Conservation (phyloP, 2,888 invertebrate species). For the Drosophila suboccidentalis region DNA sequence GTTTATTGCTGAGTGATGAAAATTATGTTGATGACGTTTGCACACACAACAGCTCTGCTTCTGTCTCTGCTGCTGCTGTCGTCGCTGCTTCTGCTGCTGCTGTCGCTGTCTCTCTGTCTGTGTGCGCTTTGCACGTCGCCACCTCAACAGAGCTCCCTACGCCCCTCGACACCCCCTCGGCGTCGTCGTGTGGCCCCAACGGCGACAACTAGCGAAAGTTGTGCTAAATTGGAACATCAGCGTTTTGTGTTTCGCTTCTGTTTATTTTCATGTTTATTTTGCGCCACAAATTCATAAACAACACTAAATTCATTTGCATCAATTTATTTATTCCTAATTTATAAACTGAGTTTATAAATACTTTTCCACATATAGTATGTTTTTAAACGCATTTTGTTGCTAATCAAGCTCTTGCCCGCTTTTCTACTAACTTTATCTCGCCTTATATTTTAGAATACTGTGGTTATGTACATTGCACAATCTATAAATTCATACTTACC, state of each 20-base stretch:
- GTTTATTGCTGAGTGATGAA: slow-evolving; percentile 78
- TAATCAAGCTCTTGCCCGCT: neutral
- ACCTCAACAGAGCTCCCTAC: slow-evolving; percentile 36
- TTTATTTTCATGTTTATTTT: slow-evolving; percentile 69
- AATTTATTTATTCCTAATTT: slow-evolving; percentile 51
- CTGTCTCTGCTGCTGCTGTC: slow-evolving; percentile 19
- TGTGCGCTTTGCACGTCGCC: slow-evolving; percentile 57
- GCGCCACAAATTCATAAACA: slow-evolving; percentile 54
- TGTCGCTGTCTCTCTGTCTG: slow-evolving; percentile 40
- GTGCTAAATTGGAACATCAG: slow-evolving; percentile 81
- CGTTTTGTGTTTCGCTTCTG: slow-evolving; percentile 61
- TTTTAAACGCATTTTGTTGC: neutral
- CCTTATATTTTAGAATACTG: no score
- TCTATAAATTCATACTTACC: no score
- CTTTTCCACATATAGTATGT: slow-evolving; percentile 7
- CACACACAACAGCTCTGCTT: slow-evolving; percentile 45
- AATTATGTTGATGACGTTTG: slow-evolving; percentile 80
- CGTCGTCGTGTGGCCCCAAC: slow-evolving; percentile 43
- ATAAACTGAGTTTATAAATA: slow-evolving; percentile 8
- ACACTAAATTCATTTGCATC: slow-evolving; percentile 62
- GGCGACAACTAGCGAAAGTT: slow-evolving; percentile 80
- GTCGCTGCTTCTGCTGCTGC: slow-evolving; percentile 10
- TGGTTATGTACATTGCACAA: no score
- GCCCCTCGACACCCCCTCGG: slow-evolving; percentile 15
- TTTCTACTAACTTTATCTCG: neutral